A percentile compares a stretch with the other conserved stretches of the same genome.
Conservation (phyloP, 2,113 vertebrate species). For the Alosa alosa region DNA sequence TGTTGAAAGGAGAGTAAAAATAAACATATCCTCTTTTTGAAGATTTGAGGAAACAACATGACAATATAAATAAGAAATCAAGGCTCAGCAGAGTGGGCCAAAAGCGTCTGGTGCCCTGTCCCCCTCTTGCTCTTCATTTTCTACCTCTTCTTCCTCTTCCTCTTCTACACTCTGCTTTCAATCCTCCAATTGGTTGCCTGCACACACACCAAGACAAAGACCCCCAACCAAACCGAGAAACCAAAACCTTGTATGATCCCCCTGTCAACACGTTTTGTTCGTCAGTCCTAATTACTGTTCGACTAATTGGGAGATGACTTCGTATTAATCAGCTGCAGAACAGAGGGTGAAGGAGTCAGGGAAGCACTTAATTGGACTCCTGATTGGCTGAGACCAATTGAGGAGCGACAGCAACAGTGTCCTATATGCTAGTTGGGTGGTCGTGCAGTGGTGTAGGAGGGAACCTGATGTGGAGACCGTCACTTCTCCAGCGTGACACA, state of each 20-base stretch:
- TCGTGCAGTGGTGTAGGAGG: conserved; percentile 38
- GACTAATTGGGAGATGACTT: conserved; percentile 66
- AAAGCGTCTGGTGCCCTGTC: neutral
- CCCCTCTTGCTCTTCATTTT: neutral
- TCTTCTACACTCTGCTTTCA: neutral
- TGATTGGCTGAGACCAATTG: conserved; percentile 73
- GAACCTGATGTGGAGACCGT: conserved; percentile 44
- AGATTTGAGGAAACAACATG: conserved; percentile 10
- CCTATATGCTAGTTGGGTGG: neutral
- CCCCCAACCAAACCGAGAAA: neutral
- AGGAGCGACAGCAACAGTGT: conserved; percentile 44
- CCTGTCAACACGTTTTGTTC: conserved; percentile 49
- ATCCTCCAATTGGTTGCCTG: neutral
- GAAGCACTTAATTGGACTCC: conserved; percentile 67
- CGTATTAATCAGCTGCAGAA: conserved; percentile 61
- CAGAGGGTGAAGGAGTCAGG: conserved; percentile 60
- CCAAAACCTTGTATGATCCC: neutral
- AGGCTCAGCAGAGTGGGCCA: neutral
- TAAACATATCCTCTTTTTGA: neutral
- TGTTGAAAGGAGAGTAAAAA: neutral
- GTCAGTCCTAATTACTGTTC: conserved; percentile 62
- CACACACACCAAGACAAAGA: neutral
- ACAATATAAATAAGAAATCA: neutral
- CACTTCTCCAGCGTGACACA: conserved; percentile 47
- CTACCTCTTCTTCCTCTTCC: neutral